Base-by-base conservation (phyloP, 2,888 invertebrate species). In the Pollenia angustigena region DNA sequence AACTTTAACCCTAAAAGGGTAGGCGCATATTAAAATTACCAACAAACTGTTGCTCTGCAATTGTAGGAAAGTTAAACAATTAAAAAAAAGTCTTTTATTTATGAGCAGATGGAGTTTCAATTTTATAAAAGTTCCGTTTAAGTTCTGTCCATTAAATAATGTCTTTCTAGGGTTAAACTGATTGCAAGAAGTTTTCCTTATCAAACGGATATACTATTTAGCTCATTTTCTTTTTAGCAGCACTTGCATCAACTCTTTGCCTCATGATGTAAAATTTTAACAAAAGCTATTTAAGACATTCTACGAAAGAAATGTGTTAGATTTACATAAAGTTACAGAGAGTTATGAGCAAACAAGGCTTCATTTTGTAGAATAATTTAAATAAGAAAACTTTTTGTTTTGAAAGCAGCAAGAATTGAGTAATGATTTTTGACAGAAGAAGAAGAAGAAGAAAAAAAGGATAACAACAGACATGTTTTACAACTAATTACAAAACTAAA, bases 361-460 rank as follows among this genome's bases (percentile, higher is more conserved):
- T 56, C 23, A 50, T 71, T 58, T 64, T 46, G 16, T 12, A 40
- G 46, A 50, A 16, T 50, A 64, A 72, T 69, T 69, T 68, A 68
- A 81, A 84, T 79, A 74, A 64, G 81, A 84, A 87, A 87, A 87
- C 18, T 84, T 87, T 74, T 84, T 81, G 79, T 79, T 23, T 4
- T 32, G 32, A 32, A 32, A 69, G 79, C 12, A 11, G 3, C 64
- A 71, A 74, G 56, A 74, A 69, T 68, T 69, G 71, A 68, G 71
- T 18, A 68, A 85, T 50, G 78, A 69, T 72, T 74, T 84, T 62
- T 81, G 68, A 6, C 23, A 72, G 32, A 18, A 52, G 4, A 62
- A 62, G 3, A 64, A 64, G 16, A 62, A n/a, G n/a, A n/a, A n/a
- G 16, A 9, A 12, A n/a, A 40, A 23, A 75, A 40, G 42, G 14